These are phyloP conservation scores for Zele albiditarsus DNA, from an alignment of 2,888 invertebrate species.

Conservation along the genomic window DNA sequence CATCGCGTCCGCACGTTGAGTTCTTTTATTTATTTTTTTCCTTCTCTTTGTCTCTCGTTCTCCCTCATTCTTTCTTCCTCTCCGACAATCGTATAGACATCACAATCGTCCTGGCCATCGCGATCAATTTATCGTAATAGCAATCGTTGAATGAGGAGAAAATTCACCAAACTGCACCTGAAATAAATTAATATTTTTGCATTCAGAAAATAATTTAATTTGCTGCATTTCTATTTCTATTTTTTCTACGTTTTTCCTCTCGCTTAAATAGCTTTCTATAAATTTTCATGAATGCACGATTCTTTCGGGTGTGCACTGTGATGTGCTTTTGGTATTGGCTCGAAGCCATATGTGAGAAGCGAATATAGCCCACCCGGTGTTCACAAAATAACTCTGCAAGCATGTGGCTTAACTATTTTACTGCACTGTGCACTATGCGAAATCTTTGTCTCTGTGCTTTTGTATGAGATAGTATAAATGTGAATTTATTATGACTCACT, in stretches of 20 bases:
- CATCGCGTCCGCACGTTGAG: slow-evolving; percentile 1
- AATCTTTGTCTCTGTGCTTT: slow-evolving; percentile 7
- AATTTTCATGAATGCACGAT: slow-evolving; percentile 7
- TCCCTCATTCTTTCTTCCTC: background rate
- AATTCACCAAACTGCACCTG: background rate
- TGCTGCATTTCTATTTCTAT: background rate
- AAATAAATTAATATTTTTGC: background rate
- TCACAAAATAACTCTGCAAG: slow-evolving; percentile 33
- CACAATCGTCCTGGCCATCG: slow-evolving; percentile 5
- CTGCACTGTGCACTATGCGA: background rate
- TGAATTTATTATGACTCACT: background rate
- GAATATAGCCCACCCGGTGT: slow-evolving; percentile 32
- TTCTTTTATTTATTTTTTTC: background rate
- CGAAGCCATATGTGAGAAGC: slow-evolving; percentile 14
- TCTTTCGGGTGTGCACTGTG: background rate
- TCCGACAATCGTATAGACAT: background rate
- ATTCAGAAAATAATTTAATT: background rate
- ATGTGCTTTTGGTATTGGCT: slow-evolving; percentile 33
- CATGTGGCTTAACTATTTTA: slow-evolving; percentile 7
- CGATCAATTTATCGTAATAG: slow-evolving; percentile 7
- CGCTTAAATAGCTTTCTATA: slow-evolving; percentile 3
- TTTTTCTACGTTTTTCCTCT: background rate
- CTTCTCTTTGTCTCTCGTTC: background rate
- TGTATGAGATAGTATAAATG: background rate
- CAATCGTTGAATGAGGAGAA: background rate